Evolutionary conservation across 2,113 vertebrate genomes (phyloP), one percentile per base, ranked within the genome.

Genomic region (Lycaon pictus): DNA sequence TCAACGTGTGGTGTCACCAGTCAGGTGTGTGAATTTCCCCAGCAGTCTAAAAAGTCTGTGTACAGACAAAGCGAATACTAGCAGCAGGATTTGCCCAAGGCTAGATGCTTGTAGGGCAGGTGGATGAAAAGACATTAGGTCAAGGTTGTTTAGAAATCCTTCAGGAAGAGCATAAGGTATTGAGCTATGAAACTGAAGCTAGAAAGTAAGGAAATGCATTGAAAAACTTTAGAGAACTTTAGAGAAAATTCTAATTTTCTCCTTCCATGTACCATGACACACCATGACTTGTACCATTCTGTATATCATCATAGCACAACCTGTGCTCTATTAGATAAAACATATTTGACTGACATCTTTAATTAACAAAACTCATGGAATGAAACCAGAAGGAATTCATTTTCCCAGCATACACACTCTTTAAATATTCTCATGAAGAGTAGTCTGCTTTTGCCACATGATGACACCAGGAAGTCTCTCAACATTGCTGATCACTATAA

Each of bases 101-200:
- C 29, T 72, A 56, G 29, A 84, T 83, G n/a, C 7, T 76, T 58
- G 15, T 27, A 92, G 43, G 6, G 3, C 79, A 79, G 23, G 3
- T 65, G 32, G 23, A 82, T 88, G 29, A 97, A 82, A 90, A 88
- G 11, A 71, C 12, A 82, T 17, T 22, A 95, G 32, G 51, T 63
- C 16, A 74, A 90, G n/a, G 22, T 60, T 93, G 63, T 69, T 87
- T 63, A 92, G 60, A 94, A 92, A 48, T 82, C 87, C 55, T 87
- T 96, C 35, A 90, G 29, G 58, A 19, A 96, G 51, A 85, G 10
- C 11, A 48, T 80, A 7, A 74, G 80, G 1, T 74, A 63, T 13
- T 37, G 17, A 22, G 32, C 43, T 71, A 25, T 29, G 25, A 88
- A 80, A 91, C 76, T 20, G 62, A 90, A 91, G 29, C 5, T 35